Conservation (phyloP, 2,113 vertebrate genomes). For the Syngnathus scovelli region DNA sequence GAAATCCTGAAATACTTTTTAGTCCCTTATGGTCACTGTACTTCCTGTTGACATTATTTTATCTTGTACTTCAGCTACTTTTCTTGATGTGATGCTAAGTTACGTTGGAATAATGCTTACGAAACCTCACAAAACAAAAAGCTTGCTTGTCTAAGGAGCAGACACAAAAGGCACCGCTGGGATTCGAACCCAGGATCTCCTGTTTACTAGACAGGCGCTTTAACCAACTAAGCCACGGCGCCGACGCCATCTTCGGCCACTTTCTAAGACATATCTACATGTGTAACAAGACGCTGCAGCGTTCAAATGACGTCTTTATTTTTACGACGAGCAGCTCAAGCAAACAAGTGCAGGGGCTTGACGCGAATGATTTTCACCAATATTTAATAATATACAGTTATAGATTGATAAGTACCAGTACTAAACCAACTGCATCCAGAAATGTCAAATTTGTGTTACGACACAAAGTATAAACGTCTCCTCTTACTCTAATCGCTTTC, state of each 20-base stretch:
- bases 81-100: neutral
- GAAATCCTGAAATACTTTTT: too few relatives aligned
- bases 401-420: neutral
- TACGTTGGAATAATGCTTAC: neutral
- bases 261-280: neutral
- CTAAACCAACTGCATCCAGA: too few relatives aligned
- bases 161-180: conserved; percentile 41
- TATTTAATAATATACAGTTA: too few relatives aligned
- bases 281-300: neutral
- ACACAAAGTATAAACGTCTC: too few relatives aligned
- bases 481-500: neutral
- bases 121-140: neutral
- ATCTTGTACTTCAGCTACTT: too few relatives aligned
- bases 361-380: too few relatives aligned
- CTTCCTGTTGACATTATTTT: too few relatives aligned
- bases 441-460: too few relatives aligned
- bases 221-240: conserved; percentile 57
- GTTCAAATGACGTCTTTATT: neutral
- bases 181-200: conserved; percentile 50
- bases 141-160: neutral
- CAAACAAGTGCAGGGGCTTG: neutral
- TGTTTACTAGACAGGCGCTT: conserved; percentile 55
- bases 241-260: neutral
- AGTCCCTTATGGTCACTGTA: too few relatives aligned
- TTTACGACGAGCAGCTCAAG: neutral